Conservation (phyloP, 2,113 vertebrate species). For the Carollia perspicillata region DNA sequence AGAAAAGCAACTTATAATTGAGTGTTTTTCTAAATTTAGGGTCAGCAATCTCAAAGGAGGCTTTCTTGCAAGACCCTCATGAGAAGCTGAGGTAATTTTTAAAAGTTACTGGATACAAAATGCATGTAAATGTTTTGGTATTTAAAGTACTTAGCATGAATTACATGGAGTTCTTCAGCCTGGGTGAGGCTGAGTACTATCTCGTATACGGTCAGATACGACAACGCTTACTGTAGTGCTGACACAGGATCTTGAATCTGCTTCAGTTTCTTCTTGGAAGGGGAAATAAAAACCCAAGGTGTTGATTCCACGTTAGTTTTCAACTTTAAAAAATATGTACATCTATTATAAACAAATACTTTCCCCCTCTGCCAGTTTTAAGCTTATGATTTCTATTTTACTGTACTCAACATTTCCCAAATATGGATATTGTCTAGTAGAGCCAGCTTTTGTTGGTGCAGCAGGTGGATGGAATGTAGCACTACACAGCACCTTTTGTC, state of each 20-base stretch:
- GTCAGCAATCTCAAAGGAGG: constrained; percentile 7
- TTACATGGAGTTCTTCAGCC: background rate
- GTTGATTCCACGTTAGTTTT: background rate
- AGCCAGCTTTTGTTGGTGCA: background rate
- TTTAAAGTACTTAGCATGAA: background rate
- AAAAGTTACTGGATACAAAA: background rate
- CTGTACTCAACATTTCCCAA: background rate
- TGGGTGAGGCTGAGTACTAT: background rate
- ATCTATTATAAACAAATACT: background rate
- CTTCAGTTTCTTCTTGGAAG: background rate
- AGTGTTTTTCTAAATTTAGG: background rate
- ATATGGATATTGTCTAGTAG: background rate
- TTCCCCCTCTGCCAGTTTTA: background rate
- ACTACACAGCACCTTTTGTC: constrained; percentile 42
- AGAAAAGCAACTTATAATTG: background rate
- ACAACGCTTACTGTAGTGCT: background rate
- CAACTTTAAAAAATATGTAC: background rate
- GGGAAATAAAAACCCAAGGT: background rate
- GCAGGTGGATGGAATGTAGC: constrained; percentile 40
- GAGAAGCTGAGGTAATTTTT: background rate
- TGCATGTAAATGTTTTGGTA: background rate
- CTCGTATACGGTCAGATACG: background rate
- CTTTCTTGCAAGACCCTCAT: background rate
- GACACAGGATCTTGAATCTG: background rate
- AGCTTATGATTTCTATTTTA: background rate